phyloP scores from a whole-genome alignment of 2,113 vertebrate genomes.

The Meriones unguiculatus region DNA sequence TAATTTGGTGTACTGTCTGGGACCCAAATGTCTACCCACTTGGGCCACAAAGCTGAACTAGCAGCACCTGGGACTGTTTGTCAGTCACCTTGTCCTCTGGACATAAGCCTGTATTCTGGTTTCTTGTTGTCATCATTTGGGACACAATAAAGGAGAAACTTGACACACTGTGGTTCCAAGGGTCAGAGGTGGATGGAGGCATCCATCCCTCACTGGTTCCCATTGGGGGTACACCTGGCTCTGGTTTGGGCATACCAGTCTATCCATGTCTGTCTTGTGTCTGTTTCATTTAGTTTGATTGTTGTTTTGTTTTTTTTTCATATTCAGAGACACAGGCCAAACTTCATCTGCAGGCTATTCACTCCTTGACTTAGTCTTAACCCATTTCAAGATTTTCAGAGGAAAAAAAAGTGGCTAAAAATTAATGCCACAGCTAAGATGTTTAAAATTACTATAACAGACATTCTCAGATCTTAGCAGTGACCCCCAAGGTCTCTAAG shows the following conservation, averaged over 20 bases:
- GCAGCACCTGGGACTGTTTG: not conserved
- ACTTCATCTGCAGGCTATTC: too few relatives aligned
- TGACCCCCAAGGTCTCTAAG: not conserved
- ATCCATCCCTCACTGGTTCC: not conserved
- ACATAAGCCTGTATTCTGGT: not conserved
- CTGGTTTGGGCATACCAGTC: not conserved
- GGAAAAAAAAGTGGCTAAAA: too few relatives aligned
- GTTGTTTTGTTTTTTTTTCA: too few relatives aligned
- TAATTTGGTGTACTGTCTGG: not conserved
- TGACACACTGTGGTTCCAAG: not conserved
- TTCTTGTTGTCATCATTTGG: not conserved
- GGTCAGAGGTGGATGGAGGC: not conserved
- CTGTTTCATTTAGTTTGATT: not conserved
- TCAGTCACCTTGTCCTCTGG: not conserved
- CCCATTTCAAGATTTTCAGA: too few relatives aligned
- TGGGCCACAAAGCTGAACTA: not conserved
- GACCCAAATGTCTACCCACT: not conserved
- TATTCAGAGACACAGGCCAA: too few relatives aligned
- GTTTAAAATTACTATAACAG: not conserved
- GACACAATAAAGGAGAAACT: not conserved
- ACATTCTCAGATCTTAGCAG: not conserved
- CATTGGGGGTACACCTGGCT: not conserved
- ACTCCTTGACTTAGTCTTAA: not conserved
- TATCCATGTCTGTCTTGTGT: not conserved
- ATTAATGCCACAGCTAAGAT: too few relatives aligned